Base-by-base conservation (phyloP, 92 coral and sea anemone species). In the Porites lobata region DNA sequence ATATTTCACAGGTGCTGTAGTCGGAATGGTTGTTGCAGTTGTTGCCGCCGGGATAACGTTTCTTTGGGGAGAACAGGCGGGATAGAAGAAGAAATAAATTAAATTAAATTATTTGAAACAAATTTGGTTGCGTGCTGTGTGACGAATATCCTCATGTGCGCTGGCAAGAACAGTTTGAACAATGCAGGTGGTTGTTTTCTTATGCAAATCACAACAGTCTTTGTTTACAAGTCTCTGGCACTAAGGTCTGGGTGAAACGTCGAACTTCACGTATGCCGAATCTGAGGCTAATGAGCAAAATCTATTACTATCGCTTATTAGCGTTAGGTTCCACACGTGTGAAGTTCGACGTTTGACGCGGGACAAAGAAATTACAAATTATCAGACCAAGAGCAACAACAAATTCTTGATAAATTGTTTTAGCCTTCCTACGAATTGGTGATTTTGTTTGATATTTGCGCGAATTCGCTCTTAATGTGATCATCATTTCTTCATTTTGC, bases 21-120 rank as follows among this genome's bases (percentile, higher is more conserved):
- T 90, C 17, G 98, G 95, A 76, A 56, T 95, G 13, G 65, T 90
- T 32, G 86, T 94, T 17, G 96, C 94, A 17, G 61, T 91, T 20
- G 79, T 91, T 29, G 98, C 98, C 22, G 92, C 98, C 15, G 95
- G 92, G 61, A 76, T 93, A 67, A 88, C 93, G 9, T 85, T 93
- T 64, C 71, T 93, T 15, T 95, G 95, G 96, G 94, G 94, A 57
- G 98, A 95, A 56, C 90, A 86, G 8, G 18, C 80, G 26, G 87
- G 80, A 50, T 84, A 74, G 73, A 61, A 14, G 7, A 61, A 83
- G 24, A 84, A 10, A 0, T 24, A 17, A 7, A 52, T 75, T 75
- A 17, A 56, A 67, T 67, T 21, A 21, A n/a, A 69, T 52, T 68
- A 66, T 51, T 15, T 38, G 19, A 18, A 63, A 7, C 56, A 43